Evolutionary conservation across 2,888 invertebrate species (phyloP), one percentile per base, ranked within the genome.

Genomic region (Drosophila seclusa): DNA sequence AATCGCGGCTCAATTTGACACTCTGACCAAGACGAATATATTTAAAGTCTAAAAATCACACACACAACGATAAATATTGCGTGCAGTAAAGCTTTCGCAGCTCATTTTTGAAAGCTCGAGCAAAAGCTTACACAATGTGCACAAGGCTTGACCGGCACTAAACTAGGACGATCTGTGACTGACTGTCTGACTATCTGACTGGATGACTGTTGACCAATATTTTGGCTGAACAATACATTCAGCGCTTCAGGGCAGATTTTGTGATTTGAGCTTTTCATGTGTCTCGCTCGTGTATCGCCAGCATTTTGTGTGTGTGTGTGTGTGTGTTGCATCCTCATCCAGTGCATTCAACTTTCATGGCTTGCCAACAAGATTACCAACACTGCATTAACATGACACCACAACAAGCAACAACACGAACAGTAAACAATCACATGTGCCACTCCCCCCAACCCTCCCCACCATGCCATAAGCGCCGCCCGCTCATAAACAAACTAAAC

Each of bases 301-400:
- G 72, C 82, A 83, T 86, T 64, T 62, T 65, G 76, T 84, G 42
- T 71, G 73, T 86, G 45, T 40, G 42, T n/a, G 40, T 42, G 13
- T 42, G 21, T 16, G 24, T 78, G 70, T 87, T 78, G 69, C 84
- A 87, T 89, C 76, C 70, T 89, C 85, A 85, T 89, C 66, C 59
- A 71, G 74, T 64, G 62, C 69, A 70, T 74, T 60, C 65, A 60
- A 61, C 54, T 49, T 66, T 82, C 82, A 81, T 72, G 71, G 67
- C 72, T 71, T 78, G 63, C 63, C 65, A 77, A 52, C 58, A 45
- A 57, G 40, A 42, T 61, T 61, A 60, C 62, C 40, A 61, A 52
- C 32, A 67, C 66, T 57, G 66, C 81, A 83, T 63, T 32, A 16
- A 57, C 73, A 73, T 49, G 34, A 60, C 63, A 67, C 68, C 45